Evolutionary conservation across 2,797 vertebrate genomes (phyloP), one percentile per base, ranked within the genome.

Genomic region (Pempheris klunzingeri): DNA sequence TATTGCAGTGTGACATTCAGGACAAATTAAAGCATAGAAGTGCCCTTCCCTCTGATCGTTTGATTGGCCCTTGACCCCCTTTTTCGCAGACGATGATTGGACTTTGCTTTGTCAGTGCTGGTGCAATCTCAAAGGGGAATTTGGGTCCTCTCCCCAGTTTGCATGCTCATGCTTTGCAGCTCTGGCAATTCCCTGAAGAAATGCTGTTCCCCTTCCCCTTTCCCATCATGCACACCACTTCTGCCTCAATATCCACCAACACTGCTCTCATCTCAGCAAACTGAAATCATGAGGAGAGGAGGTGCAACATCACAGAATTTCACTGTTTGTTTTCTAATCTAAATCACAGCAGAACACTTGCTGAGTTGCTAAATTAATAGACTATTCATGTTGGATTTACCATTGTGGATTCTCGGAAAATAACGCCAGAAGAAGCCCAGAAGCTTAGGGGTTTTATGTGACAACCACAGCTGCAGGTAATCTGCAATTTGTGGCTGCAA

Each of bases 41-140:
- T 57, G 73, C 3, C 54, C 15, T 72, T 77, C 36, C 41, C 4
- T 46, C 34, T 18, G 38, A 85, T 68, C 13, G 0, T 73, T 65
- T 79, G 77, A 87, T 78, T 90, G 81, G 61, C 54, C 78, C 52
- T 75, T 76, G 76, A 86, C 80, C 78, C n/a, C 7, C 54, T 64
- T 61, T 74, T 73, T 57, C 60, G 22, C 39, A 59, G 38, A 4
- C 15, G 34, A 72, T 84, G 79, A 89, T 78, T 84, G 59, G 73
- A 82, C 71, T 79, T 79, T 3, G 18, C 62, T 77, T 55, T 57
- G 46, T 71, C 65, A 39, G 8, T 24, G 26, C 34, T 26, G 18
- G 4, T 41, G 34, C 59, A 74, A 71, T 79, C 30, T 64, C 24
- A 77, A 74, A 61, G 32, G 39, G 58, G 32, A 67, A 80, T 82